phyloP scores from a whole-genome alignment of 2,797 vertebrate species.

The Muscicapa comitata region DNA sequence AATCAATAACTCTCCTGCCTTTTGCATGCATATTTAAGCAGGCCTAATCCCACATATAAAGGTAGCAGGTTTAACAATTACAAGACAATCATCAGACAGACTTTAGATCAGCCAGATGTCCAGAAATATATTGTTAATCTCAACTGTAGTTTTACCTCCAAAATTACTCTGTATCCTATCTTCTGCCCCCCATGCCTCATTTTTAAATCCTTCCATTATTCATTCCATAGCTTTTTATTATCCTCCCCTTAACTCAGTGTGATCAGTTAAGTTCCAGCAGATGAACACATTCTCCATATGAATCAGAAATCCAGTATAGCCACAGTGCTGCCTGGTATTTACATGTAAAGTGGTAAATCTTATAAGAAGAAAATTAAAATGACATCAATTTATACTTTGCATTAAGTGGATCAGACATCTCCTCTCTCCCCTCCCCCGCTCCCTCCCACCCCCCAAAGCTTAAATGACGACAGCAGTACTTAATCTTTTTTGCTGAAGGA shows the following conservation, averaged over 20 bases:
- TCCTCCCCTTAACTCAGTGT: conserved; percentile 41
- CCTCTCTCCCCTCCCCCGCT: neutral
- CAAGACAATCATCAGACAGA: neutral
- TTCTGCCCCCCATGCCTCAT: conserved; percentile 4
- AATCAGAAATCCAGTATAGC: conserved; percentile 25
- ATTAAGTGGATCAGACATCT: conserved; percentile 57
- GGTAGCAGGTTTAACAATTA: conserved; percentile 2
- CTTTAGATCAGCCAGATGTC: conserved; percentile 47
- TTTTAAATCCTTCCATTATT: conserved; percentile 58
- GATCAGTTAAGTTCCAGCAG: conserved; percentile 56
- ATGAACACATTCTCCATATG: conserved; percentile 22
- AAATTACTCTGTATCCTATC: conserved; percentile 3
- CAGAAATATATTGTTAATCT: conserved; percentile 39
- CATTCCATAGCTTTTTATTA: conserved; percentile 60
- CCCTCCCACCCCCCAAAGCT: neutral
- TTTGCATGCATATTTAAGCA: conserved; percentile 10
- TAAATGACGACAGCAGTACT: conserved; percentile 28
- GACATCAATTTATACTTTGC: conserved; percentile 47
- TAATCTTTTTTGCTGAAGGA: conserved; percentile 44
- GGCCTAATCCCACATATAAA: conserved; percentile 7
- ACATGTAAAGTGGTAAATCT: conserved; percentile 61
- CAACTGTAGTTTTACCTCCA: neutral
- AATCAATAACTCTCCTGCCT: neutral
- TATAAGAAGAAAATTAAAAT: conserved; percentile 57
- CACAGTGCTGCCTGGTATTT: conserved; percentile 43